These are phyloP conservation scores for Reticulitermes lucifugus DNA, from an alignment of 2,888 invertebrate genomes.

Conservation along the genomic window DNA sequence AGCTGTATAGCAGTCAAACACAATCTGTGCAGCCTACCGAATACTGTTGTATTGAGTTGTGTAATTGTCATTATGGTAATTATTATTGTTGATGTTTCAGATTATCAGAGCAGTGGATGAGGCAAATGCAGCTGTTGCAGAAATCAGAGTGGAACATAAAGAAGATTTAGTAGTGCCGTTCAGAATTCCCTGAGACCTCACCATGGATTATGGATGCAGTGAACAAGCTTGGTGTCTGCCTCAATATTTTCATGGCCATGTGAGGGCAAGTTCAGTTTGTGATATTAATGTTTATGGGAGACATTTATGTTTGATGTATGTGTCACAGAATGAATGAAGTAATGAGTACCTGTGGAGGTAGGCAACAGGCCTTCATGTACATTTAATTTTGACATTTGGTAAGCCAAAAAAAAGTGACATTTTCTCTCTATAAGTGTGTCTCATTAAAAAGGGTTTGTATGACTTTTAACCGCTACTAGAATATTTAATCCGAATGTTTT, in stretches of 20 bases:
- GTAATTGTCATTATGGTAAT: too few relatives aligned
- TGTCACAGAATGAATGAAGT: not conserved
- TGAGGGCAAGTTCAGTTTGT: not conserved
- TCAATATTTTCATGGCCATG: not conserved
- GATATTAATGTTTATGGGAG: not conserved
- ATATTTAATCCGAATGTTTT: not conserved
- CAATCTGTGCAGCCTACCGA: too few relatives aligned
- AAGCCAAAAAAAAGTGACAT: constrained; percentile 1
- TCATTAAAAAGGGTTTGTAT: not conserved
- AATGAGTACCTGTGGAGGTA: not conserved
- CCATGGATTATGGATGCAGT: not conserved
- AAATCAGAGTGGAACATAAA: constrained; percentile 88
- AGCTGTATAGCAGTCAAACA: too few relatives aligned
- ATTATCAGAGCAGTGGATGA: constrained; percentile 77
- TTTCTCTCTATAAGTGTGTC: not conserved
- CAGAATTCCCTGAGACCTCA: constrained; percentile 73
- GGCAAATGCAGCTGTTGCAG: constrained; percentile 78
- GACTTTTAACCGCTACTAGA: not conserved
- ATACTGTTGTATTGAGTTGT: too few relatives aligned
- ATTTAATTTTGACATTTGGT: not conserved
- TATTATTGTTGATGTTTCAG: constrained; percentile 65
- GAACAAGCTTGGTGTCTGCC: not conserved
- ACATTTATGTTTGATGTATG: not conserved
- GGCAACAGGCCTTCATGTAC: too few relatives aligned
- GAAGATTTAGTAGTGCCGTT: constrained; percentile 93